These are phyloP conservation scores for Ornithoptera alexandrae DNA, from an alignment of 2,888 invertebrate genomes.

Conservation along the genomic window DNA sequence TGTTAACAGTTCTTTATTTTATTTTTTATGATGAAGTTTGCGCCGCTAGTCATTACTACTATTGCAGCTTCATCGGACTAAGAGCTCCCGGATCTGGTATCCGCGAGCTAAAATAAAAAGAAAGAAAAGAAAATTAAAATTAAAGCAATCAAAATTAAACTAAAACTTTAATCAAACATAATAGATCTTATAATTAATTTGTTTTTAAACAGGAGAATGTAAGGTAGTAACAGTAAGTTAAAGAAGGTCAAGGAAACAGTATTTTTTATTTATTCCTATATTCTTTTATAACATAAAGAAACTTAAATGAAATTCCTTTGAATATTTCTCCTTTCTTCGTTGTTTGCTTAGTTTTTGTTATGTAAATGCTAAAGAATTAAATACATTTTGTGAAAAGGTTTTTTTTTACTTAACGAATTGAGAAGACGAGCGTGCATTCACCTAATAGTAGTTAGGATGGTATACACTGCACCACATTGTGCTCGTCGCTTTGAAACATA, in stretches of 20 bases:
- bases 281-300: slow-evolving; percentile 20
- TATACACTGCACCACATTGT: too few species aligned
- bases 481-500: too few species aligned
- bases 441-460: too few species aligned
- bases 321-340: background rate
- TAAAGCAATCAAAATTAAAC: too few species aligned
- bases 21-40: too few species aligned
- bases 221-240: slow-evolving; percentile 5
- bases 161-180: background rate
- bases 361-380: background rate
- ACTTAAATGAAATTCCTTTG: slow-evolving; percentile 27
- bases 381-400: background rate
- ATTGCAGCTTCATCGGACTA: too few species aligned
- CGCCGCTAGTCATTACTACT: too few species aligned
- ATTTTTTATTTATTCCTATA: slow-evolving; percentile 19
- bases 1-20: background rate
- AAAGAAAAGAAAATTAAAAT: too few species aligned
- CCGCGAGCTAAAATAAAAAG: too few species aligned
- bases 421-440: too few species aligned
- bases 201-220: background rate
- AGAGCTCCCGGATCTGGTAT: too few species aligned
- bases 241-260: slow-evolving; percentile 13
- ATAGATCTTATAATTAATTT: background rate
- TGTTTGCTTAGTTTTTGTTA: slow-evolving; percentile 1
- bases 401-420: too few species aligned